Evolutionary conservation across 2,888 invertebrate genomes (phyloP).

Genomic region (Catocala sponsa): DNA sequence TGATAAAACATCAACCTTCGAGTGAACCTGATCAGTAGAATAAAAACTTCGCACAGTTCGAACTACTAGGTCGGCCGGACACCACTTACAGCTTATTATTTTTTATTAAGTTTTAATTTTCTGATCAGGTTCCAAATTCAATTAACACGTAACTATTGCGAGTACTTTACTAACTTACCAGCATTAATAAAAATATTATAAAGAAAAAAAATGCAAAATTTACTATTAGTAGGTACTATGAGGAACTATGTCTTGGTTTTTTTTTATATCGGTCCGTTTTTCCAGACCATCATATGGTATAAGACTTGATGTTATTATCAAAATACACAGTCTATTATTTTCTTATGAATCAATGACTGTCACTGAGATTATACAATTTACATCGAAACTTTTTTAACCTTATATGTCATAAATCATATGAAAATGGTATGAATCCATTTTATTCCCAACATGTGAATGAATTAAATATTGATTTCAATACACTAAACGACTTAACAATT

Average conservation of each 20-base stretch:
- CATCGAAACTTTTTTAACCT: constrained; percentile 39
- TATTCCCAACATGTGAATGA: constrained; percentile 61
- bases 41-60: constrained; percentile 34
- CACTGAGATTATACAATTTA: constrained; percentile 74
- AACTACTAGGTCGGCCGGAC: constrained; percentile 28
- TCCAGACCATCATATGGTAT: constrained; percentile 65
- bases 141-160: constrained; percentile 69
- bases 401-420: constrained; percentile 46
- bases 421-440: constrained; percentile 52
- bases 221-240: constrained; percentile 87
- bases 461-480: constrained; percentile 57
- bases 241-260: constrained; percentile 86
- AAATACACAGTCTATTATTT: constrained; percentile 78
- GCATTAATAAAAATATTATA: constrained; percentile 79
- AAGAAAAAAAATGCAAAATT: constrained; percentile 84
- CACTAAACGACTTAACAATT: constrained; percentile 59
- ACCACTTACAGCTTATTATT: not conserved
- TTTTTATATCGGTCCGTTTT: constrained; percentile 66
- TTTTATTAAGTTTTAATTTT: constrained; percentile 49
- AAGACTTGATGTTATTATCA: constrained; percentile 82
- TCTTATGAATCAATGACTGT: constrained; percentile 65
- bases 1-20: constrained; percentile 82
- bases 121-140: constrained; percentile 59
- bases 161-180: constrained; percentile 82
- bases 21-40: constrained; percentile 65